Percentiles rank a stretch among this genome's conserved stretches.
phyloP scores from a whole-genome alignment of 1,140 invertebrate species.

The Brachionus rubens region DNA sequence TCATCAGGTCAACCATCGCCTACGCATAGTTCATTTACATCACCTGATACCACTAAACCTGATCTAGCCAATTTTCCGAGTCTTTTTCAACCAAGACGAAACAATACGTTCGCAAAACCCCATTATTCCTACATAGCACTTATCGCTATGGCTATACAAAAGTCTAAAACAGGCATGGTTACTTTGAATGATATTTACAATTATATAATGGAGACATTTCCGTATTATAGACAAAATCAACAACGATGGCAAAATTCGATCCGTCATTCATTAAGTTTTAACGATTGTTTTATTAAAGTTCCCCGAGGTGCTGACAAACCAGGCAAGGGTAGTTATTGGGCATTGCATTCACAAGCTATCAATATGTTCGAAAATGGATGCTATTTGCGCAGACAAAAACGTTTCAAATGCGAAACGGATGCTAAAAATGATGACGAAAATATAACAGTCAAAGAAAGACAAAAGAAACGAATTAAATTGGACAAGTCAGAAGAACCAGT shows the following conservation, averaged over 20 bases:
- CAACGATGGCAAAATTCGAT: conserved; percentile 98
- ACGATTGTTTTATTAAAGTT: conserved; percentile 98
- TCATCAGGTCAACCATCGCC: conserved; percentile 2
- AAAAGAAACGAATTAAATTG: too few species aligned
- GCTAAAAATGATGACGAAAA: too few species aligned
- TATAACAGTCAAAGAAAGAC: too few species aligned
- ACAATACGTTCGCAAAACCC: conserved; percentile 38
- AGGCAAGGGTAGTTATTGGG: conserved; percentile 92
- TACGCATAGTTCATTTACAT: neutral
- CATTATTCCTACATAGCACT: conserved; percentile 98
- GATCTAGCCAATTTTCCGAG: neutral
- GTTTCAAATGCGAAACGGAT: conserved; percentile 73
- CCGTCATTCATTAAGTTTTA: conserved; percentile 83
- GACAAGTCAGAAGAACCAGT: too few species aligned
- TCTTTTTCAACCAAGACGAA: conserved; percentile 13
- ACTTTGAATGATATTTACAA: conserved; percentile 98
- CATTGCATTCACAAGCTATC: conserved; percentile 92
- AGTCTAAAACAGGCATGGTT: conserved; percentile 89
- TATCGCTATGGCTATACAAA: conserved; percentile 99
- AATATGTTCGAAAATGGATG: conserved; percentile 99
- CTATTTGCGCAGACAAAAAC: conserved; percentile 89
- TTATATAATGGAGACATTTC: conserved; percentile 98
- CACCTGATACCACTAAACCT: neutral
- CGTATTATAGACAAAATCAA: conserved; percentile 85
- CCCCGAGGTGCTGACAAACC: conserved; percentile 95